Evolutionary conservation across 1,140 invertebrate genomes (phyloP).

Genomic region (Solenopsis fugax): DNA sequence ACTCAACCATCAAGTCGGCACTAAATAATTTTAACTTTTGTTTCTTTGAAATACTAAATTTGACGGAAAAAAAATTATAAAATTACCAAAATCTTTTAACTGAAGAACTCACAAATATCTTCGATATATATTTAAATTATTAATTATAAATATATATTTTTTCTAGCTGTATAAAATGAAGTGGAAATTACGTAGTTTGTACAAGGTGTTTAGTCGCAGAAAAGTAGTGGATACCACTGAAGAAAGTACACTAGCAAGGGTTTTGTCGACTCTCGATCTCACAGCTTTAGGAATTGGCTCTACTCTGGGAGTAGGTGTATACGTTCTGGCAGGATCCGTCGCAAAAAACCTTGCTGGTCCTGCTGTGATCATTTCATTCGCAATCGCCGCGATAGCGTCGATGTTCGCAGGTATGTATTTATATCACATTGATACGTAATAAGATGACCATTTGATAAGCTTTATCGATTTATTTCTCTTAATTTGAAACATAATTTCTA

Average conservation of each 20-base stretch:
- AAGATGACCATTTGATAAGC: neutral
- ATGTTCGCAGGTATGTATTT: slow-evolving; percentile 91
- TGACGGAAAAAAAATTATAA: neutral
- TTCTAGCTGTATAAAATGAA: slow-evolving; percentile 72
- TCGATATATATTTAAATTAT: neutral
- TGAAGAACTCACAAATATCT: neutral
- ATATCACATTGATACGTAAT: neutral
- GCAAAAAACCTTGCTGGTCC: slow-evolving; percentile 93
- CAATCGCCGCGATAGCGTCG: slow-evolving; percentile 94
- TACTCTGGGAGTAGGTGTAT: slow-evolving; percentile 95
- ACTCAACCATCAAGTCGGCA: neutral
- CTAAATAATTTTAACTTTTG: neutral
- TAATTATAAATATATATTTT: neutral
- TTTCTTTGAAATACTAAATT: neutral
- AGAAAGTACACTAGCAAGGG: slow-evolving; percentile 88
- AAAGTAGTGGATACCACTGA: slow-evolving; percentile 66
- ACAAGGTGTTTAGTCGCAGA: slow-evolving; percentile 76
- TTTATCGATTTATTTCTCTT: neutral
- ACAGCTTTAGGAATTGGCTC: slow-evolving; percentile 94
- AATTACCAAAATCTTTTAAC: neutral
- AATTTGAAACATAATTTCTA: neutral
- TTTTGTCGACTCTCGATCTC: slow-evolving; percentile 91
- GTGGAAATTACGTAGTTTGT: slow-evolving; percentile 53
- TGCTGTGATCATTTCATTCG: slow-evolving; percentile 93
- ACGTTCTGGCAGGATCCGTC: slow-evolving; percentile 95